Evolutionary conservation across 2,797 vertebrate genomes (phyloP).

Genomic region (Ctenochaetus hawaiiensis): DNA sequence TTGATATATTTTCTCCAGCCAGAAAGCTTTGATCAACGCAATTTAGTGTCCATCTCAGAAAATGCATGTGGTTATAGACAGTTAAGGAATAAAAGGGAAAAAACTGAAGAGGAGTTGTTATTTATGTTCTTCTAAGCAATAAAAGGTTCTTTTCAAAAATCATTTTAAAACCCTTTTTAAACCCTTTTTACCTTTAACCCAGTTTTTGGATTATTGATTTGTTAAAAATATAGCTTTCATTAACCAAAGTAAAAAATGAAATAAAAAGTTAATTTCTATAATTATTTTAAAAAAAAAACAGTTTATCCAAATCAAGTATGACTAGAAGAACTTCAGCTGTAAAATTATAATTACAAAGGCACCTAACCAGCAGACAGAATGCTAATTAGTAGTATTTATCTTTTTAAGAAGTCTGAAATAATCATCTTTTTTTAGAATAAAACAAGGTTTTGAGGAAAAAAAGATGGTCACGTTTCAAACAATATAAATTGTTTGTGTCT

Average conservation of each 20-base stretch:
- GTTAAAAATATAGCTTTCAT: constrained; percentile 20
- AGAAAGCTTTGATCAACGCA: background rate
- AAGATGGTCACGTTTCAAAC: constrained; percentile 26
- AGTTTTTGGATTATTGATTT: background rate
- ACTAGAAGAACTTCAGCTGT: constrained; percentile 38
- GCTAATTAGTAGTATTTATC: constrained; percentile 50
- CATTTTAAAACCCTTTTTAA: background rate
- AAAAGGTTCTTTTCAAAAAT: background rate
- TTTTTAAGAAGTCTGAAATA: constrained; percentile 45
- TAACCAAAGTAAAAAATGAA: background rate
- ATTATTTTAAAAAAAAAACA: background rate
- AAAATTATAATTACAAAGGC: constrained; percentile 41
- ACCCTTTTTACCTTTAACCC: constrained; percentile 1
- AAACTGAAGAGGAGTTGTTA: background rate
- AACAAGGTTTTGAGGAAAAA: constrained; percentile 37
- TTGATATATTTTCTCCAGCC: background rate
- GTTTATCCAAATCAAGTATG: constrained; percentile 24
- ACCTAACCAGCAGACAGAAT: constrained; percentile 18
- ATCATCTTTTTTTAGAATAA: constrained; percentile 40
- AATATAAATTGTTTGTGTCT: constrained; percentile 39
- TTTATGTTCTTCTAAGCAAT: background rate
- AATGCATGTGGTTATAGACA: background rate
- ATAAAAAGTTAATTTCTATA: too few species aligned
- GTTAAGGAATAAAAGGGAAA: background rate
- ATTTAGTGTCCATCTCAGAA: background rate